These are phyloP conservation scores for Hypsopygia costalis DNA, from an alignment of 2,888 invertebrate genomes.

Conservation along the genomic window DNA sequence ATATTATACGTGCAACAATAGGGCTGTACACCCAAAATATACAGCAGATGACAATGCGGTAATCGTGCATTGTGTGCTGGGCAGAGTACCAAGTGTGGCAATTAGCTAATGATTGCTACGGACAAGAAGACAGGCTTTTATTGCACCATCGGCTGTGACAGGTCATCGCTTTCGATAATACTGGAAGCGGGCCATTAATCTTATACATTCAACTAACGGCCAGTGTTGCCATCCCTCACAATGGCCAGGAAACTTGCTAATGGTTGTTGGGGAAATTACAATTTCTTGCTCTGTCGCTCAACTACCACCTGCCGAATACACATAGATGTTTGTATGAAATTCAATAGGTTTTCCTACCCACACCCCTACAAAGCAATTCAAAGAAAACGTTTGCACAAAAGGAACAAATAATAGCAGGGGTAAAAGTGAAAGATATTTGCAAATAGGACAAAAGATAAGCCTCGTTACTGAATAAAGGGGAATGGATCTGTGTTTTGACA, in stretches of 20 bases:
- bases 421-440: constrained; percentile 17
- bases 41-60: too few species aligned
- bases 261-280: constrained; percentile 62
- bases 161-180: constrained; percentile 51
- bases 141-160: constrained; percentile 44
- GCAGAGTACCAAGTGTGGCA: constrained; percentile 17
- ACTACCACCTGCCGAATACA: constrained; percentile 29
- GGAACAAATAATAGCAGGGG: constrained; percentile 21
- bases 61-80: background rate
- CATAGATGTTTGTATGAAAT: constrained; percentile 28
- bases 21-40: too few species aligned
- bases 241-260: constrained; percentile 61
- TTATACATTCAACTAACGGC: constrained; percentile 58
- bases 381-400: constrained; percentile 21
- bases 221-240: constrained; percentile 38
- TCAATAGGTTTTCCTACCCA: constrained; percentile 28
- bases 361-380: constrained; percentile 20
- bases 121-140: constrained; percentile 40
- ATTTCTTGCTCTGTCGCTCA: constrained; percentile 49
- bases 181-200: constrained; percentile 61
- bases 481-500: constrained; percentile 2
- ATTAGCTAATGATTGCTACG: constrained; percentile 41
- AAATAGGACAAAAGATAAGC: constrained; percentile 8
- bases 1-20: too few species aligned
- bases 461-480: constrained; percentile 5